Conservation (phyloP, 2,797 vertebrate species). For the Myioborus miniatus region DNA sequence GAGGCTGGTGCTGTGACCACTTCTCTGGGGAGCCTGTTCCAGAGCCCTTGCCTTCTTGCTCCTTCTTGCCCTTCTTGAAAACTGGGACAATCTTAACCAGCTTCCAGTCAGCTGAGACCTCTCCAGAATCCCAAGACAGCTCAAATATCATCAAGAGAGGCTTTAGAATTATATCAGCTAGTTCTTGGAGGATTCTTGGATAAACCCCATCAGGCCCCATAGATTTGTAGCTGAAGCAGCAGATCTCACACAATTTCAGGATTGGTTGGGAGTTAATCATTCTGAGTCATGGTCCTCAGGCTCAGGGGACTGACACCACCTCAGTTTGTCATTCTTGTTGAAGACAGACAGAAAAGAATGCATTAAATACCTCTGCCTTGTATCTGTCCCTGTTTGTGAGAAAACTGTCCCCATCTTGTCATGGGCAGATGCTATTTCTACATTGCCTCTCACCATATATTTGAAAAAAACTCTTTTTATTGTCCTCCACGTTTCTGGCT, state of each 20-base stretch:
- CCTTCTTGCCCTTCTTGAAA: background rate
- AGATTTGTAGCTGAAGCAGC: background rate
- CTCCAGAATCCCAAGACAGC: background rate
- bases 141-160: background rate
- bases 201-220: too few relatives aligned
- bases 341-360: background rate
- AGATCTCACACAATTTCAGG: background rate
- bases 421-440: background rate
- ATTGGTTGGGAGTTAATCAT: background rate
- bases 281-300: background rate
- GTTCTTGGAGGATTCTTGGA: background rate
- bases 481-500: background rate
- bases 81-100: background rate
- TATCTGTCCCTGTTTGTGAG: background rate
- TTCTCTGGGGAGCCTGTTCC: background rate
- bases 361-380: background rate
- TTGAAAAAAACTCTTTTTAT: background rate
- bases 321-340: background rate
- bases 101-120: background rate
- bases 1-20: background rate
- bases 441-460: background rate
- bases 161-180: background rate
- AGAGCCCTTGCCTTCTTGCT: background rate
- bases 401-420: background rate
- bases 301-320: background rate